Evolutionary conservation across 2,797 vertebrate genomes (phyloP).

Genomic region (Florisuga fusca): DNA sequence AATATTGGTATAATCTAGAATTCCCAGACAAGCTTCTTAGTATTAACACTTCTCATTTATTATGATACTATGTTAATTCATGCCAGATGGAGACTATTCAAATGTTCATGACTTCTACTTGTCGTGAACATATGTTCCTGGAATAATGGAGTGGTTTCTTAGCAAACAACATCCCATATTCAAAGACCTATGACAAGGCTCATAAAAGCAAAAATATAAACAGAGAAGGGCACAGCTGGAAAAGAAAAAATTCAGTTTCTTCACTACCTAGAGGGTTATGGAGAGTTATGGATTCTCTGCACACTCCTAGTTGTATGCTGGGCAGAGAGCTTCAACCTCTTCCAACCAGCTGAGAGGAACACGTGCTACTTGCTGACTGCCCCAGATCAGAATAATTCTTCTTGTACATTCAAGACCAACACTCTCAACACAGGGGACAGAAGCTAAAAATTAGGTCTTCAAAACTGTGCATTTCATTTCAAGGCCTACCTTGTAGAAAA

Average conservation of each 20-base stretch:
- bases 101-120: conserved; percentile 70
- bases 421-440: not conserved
- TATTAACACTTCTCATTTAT: conserved; percentile 71
- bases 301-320: not conserved
- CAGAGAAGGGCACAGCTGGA: conserved; percentile 39
- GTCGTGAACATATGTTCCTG: conserved; percentile 57
- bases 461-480: not conserved
- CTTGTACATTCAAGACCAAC: not conserved
- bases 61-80: conserved; percentile 62
- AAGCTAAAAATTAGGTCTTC: not conserved
- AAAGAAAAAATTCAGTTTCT: not conserved
- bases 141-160: conserved; percentile 68
- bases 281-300: not conserved
- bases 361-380: not conserved
- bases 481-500: not conserved
- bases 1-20: conserved; percentile 43
- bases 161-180: conserved; percentile 60
- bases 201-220: conserved; percentile 37
- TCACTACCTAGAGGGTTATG: not conserved
- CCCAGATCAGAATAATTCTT: not conserved
- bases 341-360: not conserved
- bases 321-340: not conserved
- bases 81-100: conserved; percentile 71
- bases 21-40: not conserved
- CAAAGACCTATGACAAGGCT: conserved; percentile 57